Evolutionary conservation across 2,888 invertebrate genomes (phyloP), one percentile per base, ranked within the genome.

Genomic region (Gasteruption jaculator): DNA sequence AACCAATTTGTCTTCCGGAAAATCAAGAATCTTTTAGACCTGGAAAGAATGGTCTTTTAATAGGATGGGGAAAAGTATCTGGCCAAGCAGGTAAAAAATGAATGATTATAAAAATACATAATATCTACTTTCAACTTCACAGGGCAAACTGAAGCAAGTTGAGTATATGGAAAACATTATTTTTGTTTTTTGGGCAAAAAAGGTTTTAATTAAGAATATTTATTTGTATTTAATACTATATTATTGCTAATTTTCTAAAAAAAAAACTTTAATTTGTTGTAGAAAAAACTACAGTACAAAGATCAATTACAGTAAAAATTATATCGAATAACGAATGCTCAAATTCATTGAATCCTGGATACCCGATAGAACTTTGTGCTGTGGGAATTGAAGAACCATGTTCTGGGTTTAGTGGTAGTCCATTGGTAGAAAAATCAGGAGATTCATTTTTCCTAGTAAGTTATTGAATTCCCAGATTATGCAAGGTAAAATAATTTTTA

Each of bases 331-430:
- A 83, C 47, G 75, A 78, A 35, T 89, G 88, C 54, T 74, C 78
- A 45, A 75, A 76, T 19, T 80, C 85, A 44, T 26, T 50, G 3
- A 46, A 48, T 43, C 86, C 85, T 55, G 84, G 83, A 1, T 76
- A 78, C 7, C 81, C 78, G 0, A 80, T 77, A 25, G 86, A 78
- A 45, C 78, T 78, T 31, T 88, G 88, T 0, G 87, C 86, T 0
- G 83, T 85, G 52, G 74, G 74, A 49, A 82, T 82, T 11, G 79
- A 78, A 49, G 87, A 87, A 61, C 87, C 86, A 0, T 88, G 88
- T 52, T 81, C 85, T 7, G 87, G 87, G 4, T 88, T 86, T 56
- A 87, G 85, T 3, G 88, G 88, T 3, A 84, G 86, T 1, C 87
- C 88, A 0, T 68, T 88, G 3, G 64, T 87, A 38, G 68, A 82